These are phyloP conservation scores for Crypturellus tataupa DNA, from an alignment of 2,797 vertebrate species.

Conservation along the genomic window DNA sequence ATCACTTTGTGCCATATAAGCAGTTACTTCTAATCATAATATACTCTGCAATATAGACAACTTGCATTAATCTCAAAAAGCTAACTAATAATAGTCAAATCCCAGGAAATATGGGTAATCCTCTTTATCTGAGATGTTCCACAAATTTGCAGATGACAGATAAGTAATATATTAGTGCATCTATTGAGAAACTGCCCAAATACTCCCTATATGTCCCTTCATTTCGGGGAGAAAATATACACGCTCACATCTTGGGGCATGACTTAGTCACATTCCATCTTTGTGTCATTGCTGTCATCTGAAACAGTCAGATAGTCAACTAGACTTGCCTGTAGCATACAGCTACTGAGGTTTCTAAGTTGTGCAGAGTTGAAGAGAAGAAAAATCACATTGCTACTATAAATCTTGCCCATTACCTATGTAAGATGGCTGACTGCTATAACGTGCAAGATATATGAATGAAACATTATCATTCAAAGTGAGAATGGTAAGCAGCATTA, in stretches of 20 bases:
- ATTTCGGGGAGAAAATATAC: background rate
- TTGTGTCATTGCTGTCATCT: background rate
- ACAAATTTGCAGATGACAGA: background rate
- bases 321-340: fast-evolving
- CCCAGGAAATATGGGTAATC: background rate
- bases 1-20: background rate
- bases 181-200: background rate
- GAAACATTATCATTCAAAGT: background rate
- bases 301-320: background rate
- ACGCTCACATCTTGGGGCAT: background rate
- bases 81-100: background rate
- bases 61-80: background rate
- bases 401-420: background rate
- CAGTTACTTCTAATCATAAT: background rate
- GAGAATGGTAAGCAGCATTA: background rate
- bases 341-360: fast-evolving
- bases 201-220: background rate
- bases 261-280: background rate
- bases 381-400: background rate
- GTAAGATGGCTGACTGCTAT: background rate
- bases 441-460: background rate
- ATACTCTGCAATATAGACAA: background rate
- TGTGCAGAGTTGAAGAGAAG: background rate
- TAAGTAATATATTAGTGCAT: background rate
- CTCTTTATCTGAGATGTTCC: background rate